These are phyloP conservation scores for Plodia interpunctella DNA, from an alignment of 1,140 invertebrate genomes.

Conservation along the genomic window DNA sequence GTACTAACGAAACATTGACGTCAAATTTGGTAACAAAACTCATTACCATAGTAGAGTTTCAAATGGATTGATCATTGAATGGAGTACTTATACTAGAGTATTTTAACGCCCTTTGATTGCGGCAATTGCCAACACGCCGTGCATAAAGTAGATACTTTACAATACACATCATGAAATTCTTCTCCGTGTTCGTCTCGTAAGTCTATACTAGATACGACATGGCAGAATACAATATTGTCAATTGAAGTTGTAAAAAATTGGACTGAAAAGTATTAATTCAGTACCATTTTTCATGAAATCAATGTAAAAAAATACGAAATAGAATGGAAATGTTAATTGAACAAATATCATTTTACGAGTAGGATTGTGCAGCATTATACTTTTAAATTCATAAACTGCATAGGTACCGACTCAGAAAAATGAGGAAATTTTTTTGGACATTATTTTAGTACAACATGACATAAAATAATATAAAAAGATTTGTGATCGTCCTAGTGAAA, in stretches of 20 bases:
- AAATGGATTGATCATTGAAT: constrained; percentile 26
- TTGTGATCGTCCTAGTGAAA: too few species aligned
- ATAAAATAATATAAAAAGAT: too few species aligned
- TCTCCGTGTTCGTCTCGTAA: not conserved
- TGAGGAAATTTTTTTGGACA: not conserved
- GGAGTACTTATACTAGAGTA: constrained; percentile 5
- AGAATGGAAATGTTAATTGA: too few species aligned
- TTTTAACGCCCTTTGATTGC: constrained; percentile 30
- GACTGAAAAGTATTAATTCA: too few species aligned
- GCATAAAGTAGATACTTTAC: not conserved
- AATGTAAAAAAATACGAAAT: too few species aligned
- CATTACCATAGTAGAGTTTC: constrained; percentile 11
- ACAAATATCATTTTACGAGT: too few species aligned
- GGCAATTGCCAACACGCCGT: constrained; percentile 25
- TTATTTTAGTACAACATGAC: too few species aligned
- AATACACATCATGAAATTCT: not conserved
- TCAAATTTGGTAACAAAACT: not conserved
- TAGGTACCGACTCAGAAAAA: not conserved
- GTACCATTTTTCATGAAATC: too few species aligned
- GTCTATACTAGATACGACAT: not conserved
- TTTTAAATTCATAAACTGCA: not conserved
- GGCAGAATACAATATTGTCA: too few species aligned
- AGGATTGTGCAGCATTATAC: too few species aligned
- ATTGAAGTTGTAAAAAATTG: too few species aligned
- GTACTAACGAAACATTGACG: too few species aligned